These are phyloP conservation scores for Parnassius smintheus DNA, from an alignment of 2,888 invertebrate species.

Conservation along the genomic window DNA sequence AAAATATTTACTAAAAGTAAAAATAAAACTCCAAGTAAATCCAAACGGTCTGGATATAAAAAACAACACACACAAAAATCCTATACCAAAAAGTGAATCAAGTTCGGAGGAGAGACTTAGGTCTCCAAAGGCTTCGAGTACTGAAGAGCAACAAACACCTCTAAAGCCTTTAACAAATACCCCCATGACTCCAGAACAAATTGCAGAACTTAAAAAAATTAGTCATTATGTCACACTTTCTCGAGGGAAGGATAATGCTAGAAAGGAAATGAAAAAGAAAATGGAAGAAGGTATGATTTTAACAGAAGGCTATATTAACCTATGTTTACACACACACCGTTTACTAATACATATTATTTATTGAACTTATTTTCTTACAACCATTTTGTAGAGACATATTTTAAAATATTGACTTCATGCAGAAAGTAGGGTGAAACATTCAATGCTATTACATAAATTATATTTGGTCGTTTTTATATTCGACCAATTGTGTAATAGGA, in stretches of 20 bases:
- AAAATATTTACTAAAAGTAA: not conserved
- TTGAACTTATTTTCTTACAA: no score
- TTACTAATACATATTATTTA: no score
- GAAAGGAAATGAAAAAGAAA: constrained; percentile 76
- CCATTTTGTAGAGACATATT: no score
- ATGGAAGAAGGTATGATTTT: constrained; percentile 56
- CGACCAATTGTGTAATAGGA: no score
- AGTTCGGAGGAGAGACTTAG: constrained; percentile 60
- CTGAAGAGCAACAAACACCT: not conserved
- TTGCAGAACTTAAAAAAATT: constrained; percentile 50
- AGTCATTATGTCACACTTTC: constrained; percentile 80
- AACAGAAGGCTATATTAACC: no score
- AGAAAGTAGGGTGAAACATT: no score
- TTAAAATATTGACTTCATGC: no score
- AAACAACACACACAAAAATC: no score
- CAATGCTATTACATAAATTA: no score
- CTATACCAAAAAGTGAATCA: constrained; percentile 50
- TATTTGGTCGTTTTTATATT: no score
- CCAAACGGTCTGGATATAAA: no score
- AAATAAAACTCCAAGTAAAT: constrained; percentile 28
- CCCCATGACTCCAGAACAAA: constrained; percentile 53
- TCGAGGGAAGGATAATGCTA: constrained; percentile 81
- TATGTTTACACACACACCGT: no score
- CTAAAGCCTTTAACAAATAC: constrained; percentile 26
- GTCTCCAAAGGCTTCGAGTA: constrained; percentile 35